Base-by-base conservation (phyloP, 2,113 vertebrate genomes). In the Pseudopipra pipra region DNA sequence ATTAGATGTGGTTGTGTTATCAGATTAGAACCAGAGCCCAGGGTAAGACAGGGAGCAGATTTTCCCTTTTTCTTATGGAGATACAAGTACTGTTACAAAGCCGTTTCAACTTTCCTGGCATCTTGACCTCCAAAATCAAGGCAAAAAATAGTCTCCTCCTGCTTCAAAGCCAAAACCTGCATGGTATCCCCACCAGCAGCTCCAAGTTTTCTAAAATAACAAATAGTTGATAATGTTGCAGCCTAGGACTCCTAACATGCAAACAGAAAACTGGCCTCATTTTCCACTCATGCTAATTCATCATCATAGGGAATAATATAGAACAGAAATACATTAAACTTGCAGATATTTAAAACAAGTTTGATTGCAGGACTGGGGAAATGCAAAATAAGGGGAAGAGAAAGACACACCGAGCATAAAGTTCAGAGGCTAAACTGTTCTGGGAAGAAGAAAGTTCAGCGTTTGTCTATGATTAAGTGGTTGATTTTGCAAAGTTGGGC, bases 381-480 rank as follows among this genome's bases (percentile, higher is more conserved):
- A 71, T 61, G 39, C 82, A 94, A 87, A 93, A 75, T 54, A 33
- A 68, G 5, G 25, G 33, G 52, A 91, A 79, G 51, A 77, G 31
- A 67, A 72, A 73, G 78, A 86, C 37, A 66, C 24, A 25, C 11
- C 39, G 35, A 93, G 61, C 21, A 25, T 30, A 49, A 86, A 31
- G 58, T 83, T 84, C 63, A 96, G 68, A 90, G 49, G 77, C n/a
- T 91, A 78, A 93, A 93, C 39, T 88, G 61, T 46, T 88, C 27
- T 6, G 1, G 44, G 49, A 97, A 95, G 71, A 95, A 70, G 24
- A 49, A 92, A 92, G 70, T 84, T 73, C 63, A 93, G 81, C 55
- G 70, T 93, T 81, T 89, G 74, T 51, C 77, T 95, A 25, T 90
- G 83, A 95, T 94, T 79, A 94, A 88, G 61, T 58, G 51, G n/a